Percentiles rank a stretch among this genome's conserved stretches.
phyloP scores from a whole-genome alignment of 2,113 vertebrate genomes.

The Hydrochoerus hydrochaeris region DNA sequence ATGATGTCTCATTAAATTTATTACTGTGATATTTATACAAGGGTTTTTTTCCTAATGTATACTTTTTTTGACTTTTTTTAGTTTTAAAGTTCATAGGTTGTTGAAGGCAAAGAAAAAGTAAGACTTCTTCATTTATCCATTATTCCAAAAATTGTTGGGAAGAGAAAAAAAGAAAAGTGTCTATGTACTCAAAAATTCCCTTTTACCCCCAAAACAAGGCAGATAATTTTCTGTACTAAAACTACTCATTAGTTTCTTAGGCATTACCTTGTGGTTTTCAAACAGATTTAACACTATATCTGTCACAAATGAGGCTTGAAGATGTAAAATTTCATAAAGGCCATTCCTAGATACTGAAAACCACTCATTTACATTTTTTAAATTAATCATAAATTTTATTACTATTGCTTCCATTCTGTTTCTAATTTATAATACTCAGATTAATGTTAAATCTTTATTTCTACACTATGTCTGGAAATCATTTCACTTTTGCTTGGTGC shows the following conservation, averaged over 20 bases:
- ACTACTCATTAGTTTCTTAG: not conserved
- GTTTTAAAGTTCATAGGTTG: not conserved
- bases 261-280: slow-evolving; percentile 6
- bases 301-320: not conserved
- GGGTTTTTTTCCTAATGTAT: not conserved
- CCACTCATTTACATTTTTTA: slow-evolving; percentile 6
- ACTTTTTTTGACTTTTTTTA: not conserved
- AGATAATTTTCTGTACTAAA: slow-evolving; percentile 44
- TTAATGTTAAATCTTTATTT: slow-evolving; percentile 44
- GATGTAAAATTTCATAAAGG: slow-evolving; percentile 47
- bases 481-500: slow-evolving; percentile 18
- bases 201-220: slow-evolving; percentile 46
- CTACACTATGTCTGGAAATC: slow-evolving; percentile 5
- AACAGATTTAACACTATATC: not conserved
- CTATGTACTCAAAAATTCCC: slow-evolving; percentile 40
- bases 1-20: not conserved
- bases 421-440: slow-evolving; percentile 57
- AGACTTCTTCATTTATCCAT: slow-evolving; percentile 16
- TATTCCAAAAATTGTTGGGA: slow-evolving; percentile 49
- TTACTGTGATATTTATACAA: not conserved
- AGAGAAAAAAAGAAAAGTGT: slow-evolving; percentile 33
- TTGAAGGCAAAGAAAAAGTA: slow-evolving; percentile 30
- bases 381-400: slow-evolving; percentile 54
- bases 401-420: not conserved
- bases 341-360: not conserved